Conservation (phyloP, 35 echinoderm and acorn worm genomes). For the Stichopus chloronotus region DNA sequence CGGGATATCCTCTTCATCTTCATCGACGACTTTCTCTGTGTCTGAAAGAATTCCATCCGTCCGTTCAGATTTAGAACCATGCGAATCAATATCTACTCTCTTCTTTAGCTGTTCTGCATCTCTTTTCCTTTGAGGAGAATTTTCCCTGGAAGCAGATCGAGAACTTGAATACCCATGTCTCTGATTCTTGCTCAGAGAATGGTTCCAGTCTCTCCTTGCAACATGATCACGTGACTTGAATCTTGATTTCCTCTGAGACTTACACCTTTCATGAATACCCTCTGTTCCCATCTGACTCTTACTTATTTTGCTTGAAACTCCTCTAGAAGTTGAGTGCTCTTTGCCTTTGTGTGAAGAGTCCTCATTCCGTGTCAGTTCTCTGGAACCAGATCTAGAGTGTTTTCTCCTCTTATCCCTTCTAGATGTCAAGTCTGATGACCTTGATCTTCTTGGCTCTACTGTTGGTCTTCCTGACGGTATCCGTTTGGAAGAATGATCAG, state of each 20-base stretch:
- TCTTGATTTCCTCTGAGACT: not conserved
- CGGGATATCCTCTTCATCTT: not conserved
- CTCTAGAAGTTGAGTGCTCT: not conserved
- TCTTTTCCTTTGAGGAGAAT: not conserved
- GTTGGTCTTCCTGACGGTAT: not conserved
- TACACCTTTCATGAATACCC: too few relatives aligned
- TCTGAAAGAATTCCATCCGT: not conserved
- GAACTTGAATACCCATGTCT: not conserved
- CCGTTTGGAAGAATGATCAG: not conserved
- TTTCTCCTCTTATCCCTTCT: conserved; percentile 1
- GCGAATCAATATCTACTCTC: not conserved
- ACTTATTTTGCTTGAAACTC: not conserved
- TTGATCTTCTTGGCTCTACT: not conserved
- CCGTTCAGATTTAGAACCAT: not conserved
- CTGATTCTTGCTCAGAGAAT: not conserved
- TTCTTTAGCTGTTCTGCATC: not conserved
- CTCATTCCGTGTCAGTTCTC: not conserved
- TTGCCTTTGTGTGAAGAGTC: not conserved
- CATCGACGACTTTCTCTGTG: not conserved
- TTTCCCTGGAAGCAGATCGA: not conserved
- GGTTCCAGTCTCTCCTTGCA: not conserved
- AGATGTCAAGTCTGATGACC: not conserved
- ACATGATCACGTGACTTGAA: not conserved
- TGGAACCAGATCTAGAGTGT: not conserved
- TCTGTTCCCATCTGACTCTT: too few relatives aligned